A percentile compares a stretch with the other conserved stretches of the same genome.
These are phyloP conservation scores for Magallana gigas DNA, from an alignment of 1,140 invertebrate genomes.

Conservation along the genomic window DNA sequence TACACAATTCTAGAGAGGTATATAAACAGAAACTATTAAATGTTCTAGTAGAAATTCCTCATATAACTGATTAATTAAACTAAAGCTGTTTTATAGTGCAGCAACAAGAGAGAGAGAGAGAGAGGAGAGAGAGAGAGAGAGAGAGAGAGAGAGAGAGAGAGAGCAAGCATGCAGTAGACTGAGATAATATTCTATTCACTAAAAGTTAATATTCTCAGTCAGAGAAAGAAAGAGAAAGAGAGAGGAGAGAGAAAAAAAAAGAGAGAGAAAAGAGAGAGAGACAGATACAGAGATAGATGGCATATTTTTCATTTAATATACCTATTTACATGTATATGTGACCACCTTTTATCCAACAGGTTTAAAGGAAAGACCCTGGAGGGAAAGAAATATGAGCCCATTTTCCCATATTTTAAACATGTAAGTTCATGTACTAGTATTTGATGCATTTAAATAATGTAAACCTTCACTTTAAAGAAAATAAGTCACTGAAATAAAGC, in stretches of 20 bases:
- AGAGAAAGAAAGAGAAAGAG: too few relatives aligned
- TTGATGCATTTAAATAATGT: background rate
- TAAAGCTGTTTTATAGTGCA: too few relatives aligned
- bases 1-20: constrained; percentile 85
- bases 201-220: too few relatives aligned
- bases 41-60: too few relatives aligned
- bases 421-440: constrained; percentile 66
- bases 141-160: too few relatives aligned
- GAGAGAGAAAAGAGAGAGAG: background rate
- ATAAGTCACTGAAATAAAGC: background rate
- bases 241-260: background rate
- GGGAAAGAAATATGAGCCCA: constrained; percentile 91
- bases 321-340: too few relatives aligned
- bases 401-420: constrained; percentile 93
- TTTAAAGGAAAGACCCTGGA: constrained; percentile 91
- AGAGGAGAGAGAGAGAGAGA: too few relatives aligned
- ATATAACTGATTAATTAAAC: too few relatives aligned
- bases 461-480: background rate
- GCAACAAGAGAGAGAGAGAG: background rate
- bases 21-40: constrained; percentile 56
- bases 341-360: constrained; percentile 54
- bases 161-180: too few relatives aligned
- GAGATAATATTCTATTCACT: too few relatives aligned
- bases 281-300: background rate
- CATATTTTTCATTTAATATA: too few relatives aligned